These are phyloP conservation scores for Nerophis ophidion DNA, from an alignment of 2,113 vertebrate genomes.

Conservation along the genomic window DNA sequence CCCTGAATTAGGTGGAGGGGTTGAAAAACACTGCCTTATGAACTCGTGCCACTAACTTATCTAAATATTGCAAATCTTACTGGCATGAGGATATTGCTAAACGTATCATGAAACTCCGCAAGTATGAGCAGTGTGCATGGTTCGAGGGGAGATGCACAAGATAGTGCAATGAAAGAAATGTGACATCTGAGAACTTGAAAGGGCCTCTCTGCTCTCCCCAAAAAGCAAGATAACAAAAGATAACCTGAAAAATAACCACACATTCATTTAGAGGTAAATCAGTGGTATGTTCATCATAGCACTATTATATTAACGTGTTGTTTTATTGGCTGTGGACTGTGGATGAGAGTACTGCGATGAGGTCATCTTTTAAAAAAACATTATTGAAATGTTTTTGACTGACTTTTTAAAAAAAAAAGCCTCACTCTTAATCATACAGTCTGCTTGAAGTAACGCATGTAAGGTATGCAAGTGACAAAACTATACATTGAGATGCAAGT, in stretches of 20 bases:
- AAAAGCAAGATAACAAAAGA: constrained; percentile 17
- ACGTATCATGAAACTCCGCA: background rate
- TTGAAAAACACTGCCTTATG: too few species aligned
- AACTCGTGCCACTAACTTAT: too few species aligned
- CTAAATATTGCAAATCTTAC: background rate
- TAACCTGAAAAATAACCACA: constrained; percentile 13
- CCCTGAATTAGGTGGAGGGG: too few species aligned
- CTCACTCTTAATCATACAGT: too few species aligned
- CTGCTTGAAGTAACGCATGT: background rate
- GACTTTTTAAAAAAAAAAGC: too few species aligned
- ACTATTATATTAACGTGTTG: background rate
- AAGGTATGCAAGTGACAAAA: background rate
- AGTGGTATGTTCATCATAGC: constrained; percentile 7
- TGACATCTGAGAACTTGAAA: constrained; percentile 11
- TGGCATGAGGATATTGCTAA: background rate
- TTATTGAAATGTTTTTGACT: too few species aligned
- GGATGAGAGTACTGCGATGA: background rate
- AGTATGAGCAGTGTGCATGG: constrained; percentile 6
- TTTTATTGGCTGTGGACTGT: background rate
- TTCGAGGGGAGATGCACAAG: constrained; percentile 4
- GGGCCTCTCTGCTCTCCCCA: constrained; percentile 18
- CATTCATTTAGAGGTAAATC: constrained; percentile 2
- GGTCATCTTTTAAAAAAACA: background rate
- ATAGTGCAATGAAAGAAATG: constrained; percentile 11
- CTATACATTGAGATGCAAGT: background rate